These are phyloP conservation scores for Crotalus viridis DNA, from an alignment of 2,113 vertebrate genomes.

Conservation along the genomic window DNA sequence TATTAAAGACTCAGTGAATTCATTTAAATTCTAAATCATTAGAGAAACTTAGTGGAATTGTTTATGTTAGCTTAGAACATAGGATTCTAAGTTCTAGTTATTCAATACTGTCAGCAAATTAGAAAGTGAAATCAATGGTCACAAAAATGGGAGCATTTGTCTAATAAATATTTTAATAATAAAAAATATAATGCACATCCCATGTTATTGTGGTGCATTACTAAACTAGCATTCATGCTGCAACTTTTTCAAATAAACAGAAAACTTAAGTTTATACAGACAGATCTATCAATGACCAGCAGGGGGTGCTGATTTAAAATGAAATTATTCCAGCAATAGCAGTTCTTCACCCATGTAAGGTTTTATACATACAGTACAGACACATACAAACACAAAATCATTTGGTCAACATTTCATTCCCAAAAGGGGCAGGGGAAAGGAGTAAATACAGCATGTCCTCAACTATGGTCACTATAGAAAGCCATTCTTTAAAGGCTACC, in stretches of 20 bases:
- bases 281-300: conserved; percentile 57
- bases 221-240: conserved; percentile 2
- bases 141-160: conserved; percentile 28
- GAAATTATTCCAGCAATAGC: conserved; percentile 9
- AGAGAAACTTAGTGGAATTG: neutral
- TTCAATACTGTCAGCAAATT: conserved; percentile 9
- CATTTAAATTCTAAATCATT: neutral
- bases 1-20: conserved; percentile 17
- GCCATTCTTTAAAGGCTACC: conserved; percentile 15
- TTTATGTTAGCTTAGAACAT: neutral
- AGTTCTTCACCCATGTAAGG: neutral
- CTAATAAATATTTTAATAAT: conserved; percentile 61
- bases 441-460: conserved; percentile 33
- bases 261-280: neutral
- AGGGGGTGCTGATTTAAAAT: conserved; percentile 56
- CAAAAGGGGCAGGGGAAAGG: conserved; percentile 12
- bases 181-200: conserved; percentile 32
- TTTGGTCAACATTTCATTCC: conserved; percentile 43
- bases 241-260: neutral
- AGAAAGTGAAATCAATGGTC: neutral
- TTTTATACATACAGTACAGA: neutral
- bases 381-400: conserved; percentile 12
- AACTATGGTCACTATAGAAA: conserved; percentile 20
- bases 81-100: neutral
- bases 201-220: conserved; percentile 21